These are phyloP conservation scores for Parambassis ranga DNA, from an alignment of 2,797 vertebrate genomes.

Conservation along the genomic window DNA sequence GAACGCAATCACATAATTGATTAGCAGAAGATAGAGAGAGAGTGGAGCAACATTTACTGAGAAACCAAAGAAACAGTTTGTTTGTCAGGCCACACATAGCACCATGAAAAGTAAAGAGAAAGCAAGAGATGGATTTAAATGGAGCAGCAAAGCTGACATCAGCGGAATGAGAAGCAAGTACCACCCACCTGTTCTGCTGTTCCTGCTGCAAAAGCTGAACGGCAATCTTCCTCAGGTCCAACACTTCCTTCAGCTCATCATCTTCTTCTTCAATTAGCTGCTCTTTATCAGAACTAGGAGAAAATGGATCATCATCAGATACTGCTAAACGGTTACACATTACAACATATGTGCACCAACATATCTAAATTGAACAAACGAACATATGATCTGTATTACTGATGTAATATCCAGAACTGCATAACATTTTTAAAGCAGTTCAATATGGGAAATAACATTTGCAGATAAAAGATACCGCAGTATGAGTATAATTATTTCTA, in stretches of 20 bases:
- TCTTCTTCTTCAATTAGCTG: conserved; percentile 89
- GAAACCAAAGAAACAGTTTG: not conserved
- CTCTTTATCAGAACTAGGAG: conserved; percentile 87
- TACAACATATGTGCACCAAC: too few relatives aligned
- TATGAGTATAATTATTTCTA: not conserved
- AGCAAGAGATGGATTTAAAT: not conserved
- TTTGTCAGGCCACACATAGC: too few relatives aligned
- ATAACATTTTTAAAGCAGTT: too few relatives aligned
- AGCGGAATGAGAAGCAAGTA: not conserved
- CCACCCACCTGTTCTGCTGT: conserved; percentile 90
- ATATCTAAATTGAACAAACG: too few relatives aligned
- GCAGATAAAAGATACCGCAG: too few relatives aligned
- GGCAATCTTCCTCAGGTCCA: conserved; percentile 95
- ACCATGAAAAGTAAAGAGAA: not conserved
- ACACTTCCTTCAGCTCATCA: conserved; percentile 93
- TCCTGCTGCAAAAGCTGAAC: conserved; percentile 95
- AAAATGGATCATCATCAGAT: too few relatives aligned
- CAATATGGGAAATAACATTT: too few relatives aligned
- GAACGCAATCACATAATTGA: too few relatives aligned
- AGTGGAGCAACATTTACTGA: not conserved
- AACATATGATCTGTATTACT: too few relatives aligned
- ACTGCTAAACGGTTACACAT: too few relatives aligned
- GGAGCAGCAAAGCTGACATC: not conserved
- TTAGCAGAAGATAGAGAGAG: conserved; percentile 11
- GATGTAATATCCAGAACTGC: too few relatives aligned